These are phyloP conservation scores for Lordiphosa andalusiaca DNA, from an alignment of 2,888 invertebrate species.

Conservation along the genomic window DNA sequence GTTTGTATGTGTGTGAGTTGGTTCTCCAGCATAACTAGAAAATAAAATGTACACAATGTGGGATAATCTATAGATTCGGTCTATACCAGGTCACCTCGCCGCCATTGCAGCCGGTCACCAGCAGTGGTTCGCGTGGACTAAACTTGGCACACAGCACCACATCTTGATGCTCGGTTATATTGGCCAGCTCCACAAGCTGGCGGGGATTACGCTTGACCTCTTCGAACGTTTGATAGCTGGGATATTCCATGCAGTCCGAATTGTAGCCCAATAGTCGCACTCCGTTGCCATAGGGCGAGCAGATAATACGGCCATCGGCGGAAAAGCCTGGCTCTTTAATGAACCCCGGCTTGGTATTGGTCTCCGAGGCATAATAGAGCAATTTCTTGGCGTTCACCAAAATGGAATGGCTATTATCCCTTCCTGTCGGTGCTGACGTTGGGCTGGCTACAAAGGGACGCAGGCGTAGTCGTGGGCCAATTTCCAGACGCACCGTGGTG, in stretches of 20 bases:
- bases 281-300: conserved; percentile 93
- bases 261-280: conserved; percentile 91
- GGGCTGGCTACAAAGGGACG: conserved; percentile 39
- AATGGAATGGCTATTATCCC: conserved; percentile 53
- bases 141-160: conserved; percentile 94
- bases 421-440: conserved; percentile 1
- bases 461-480: conserved; percentile 41
- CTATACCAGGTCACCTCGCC: conserved; percentile 95
- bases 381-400: conserved; percentile 86
- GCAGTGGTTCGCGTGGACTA: conserved; percentile 90
- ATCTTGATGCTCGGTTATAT: conserved; percentile 87
- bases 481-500: conserved; percentile 37
- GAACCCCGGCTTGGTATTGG: conserved; percentile 93
- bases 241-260: conserved; percentile 88
- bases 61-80: conserved; percentile 81
- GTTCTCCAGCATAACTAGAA: conserved; percentile 5
- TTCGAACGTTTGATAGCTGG: conserved; percentile 79
- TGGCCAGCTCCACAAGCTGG: conserved; percentile 84
- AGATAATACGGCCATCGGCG: conserved; percentile 92
- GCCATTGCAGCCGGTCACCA: conserved; percentile 94
- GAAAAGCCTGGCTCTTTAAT: conserved; percentile 97
- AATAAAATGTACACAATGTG: conserved; percentile 13
- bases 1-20: too few relatives aligned
- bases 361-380: conserved; percentile 91
- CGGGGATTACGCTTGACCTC: conserved; percentile 79